A percentile compares a stretch with the other conserved stretches of the same genome.
phyloP scores from a whole-genome alignment of 2,797 vertebrate species.

The Linurgus olivaceus region DNA sequence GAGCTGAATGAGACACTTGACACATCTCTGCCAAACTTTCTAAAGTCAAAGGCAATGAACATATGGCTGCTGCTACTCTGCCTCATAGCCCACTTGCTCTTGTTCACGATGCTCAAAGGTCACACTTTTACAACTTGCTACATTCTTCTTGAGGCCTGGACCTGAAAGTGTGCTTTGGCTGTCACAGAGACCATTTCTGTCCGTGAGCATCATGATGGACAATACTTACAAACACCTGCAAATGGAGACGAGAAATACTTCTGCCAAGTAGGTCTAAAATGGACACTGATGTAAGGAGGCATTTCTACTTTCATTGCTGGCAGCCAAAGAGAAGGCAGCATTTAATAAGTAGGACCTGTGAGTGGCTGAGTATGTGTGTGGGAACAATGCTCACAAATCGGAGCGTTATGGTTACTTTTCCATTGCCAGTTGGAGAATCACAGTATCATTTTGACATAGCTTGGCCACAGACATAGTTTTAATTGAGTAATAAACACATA shows the following conservation, averaged over 20 bases:
- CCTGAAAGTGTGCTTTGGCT: neutral
- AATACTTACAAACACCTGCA: neutral
- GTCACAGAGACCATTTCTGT: neutral
- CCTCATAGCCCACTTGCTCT: neutral
- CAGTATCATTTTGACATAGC: neutral
- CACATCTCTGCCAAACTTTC: neutral
- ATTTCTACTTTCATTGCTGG: neutral
- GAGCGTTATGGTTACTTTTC: neutral
- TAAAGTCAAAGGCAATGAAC: neutral
- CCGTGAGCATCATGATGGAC: neutral
- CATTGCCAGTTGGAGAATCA: neutral
- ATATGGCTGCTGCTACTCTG: neutral
- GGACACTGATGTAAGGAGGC: neutral
- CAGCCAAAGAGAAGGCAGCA: neutral
- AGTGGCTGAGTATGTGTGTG: neutral
- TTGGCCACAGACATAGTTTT: neutral
- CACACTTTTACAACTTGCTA: neutral
- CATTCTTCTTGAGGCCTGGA: neutral
- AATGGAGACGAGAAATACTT: neutral
- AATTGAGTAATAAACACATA: conserved; percentile 10
- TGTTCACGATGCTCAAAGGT: neutral
- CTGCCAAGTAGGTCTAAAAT: neutral
- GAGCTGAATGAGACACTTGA: neutral
- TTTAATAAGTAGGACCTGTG: neutral
- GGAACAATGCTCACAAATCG: neutral